Evolutionary conservation across 1,140 invertebrate genomes (phyloP).

Genomic region (Listronotus oregonensis): DNA sequence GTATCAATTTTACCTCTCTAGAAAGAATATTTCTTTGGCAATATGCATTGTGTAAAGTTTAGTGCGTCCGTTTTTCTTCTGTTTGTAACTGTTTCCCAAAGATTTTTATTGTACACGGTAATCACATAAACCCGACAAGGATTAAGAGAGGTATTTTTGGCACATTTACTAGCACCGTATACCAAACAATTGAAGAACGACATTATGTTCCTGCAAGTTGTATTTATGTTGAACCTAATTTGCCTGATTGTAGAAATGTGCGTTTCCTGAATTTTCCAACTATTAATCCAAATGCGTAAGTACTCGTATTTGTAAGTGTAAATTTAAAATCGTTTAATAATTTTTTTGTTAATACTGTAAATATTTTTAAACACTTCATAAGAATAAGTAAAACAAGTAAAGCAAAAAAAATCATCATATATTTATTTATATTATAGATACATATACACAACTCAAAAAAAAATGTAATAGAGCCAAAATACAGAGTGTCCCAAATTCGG

Average conservation of each 20-base stretch:
- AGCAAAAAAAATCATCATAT: too few relatives aligned
- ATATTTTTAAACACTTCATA: too few relatives aligned
- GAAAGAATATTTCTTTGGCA: not conserved
- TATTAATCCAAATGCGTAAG: constrained; percentile 37
- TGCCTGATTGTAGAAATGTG: constrained; percentile 49
- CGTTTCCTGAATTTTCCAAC: constrained; percentile 47
- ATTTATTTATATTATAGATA: too few relatives aligned
- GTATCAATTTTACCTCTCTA: not conserved
- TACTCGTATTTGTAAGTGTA: too few relatives aligned
- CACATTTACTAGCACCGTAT: constrained; percentile 45
- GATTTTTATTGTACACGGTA: not conserved
- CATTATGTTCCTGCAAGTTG: constrained; percentile 49
- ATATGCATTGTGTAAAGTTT: not conserved
- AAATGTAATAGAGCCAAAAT: too few relatives aligned
- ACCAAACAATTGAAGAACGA: constrained; percentile 40
- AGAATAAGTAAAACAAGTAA: too few relatives aligned
- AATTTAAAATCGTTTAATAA: too few relatives aligned
- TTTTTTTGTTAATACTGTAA: too few relatives aligned
- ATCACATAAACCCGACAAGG: constrained; percentile 13
- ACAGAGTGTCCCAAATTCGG: too few relatives aligned
- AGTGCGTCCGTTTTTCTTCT: not conserved
- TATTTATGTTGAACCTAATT: constrained; percentile 46
- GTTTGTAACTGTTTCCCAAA: not conserved
- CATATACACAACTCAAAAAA: too few relatives aligned
- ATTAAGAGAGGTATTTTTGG: constrained; percentile 24